These are phyloP conservation scores for Ornithoptera priamus DNA, from an alignment of 2,888 invertebrate species.

Conservation along the genomic window DNA sequence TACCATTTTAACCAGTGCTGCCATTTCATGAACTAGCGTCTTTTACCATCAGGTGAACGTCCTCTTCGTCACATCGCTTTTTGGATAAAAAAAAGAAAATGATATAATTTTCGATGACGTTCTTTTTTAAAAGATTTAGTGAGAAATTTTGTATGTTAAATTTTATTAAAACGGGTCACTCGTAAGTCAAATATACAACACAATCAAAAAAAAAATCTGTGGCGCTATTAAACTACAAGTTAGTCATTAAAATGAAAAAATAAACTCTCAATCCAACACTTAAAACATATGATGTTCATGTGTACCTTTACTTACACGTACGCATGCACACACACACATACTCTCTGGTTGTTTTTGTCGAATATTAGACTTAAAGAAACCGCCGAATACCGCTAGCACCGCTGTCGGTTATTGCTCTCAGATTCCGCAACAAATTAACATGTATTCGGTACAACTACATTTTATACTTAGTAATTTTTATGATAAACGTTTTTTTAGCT, in stretches of 20 bases:
- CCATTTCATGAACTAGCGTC: too few species aligned
- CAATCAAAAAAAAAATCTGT: constrained; percentile 29
- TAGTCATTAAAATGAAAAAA: constrained; percentile 67
- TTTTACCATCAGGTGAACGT: too few species aligned
- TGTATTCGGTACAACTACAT: constrained; percentile 77
- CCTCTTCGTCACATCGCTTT: too few species aligned
- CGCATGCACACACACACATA: constrained; percentile 46
- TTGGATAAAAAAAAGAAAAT: too few species aligned
- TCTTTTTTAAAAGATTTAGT: too few species aligned
- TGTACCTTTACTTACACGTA: constrained; percentile 38
- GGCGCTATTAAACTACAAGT: constrained; percentile 66
- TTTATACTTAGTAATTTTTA: constrained; percentile 70
- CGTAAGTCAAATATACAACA: neutral
- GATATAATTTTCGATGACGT: too few species aligned
- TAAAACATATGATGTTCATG: constrained; percentile 48
- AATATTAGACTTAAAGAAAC: constrained; percentile 74
- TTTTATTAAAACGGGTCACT: neutral
- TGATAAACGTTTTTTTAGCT: constrained; percentile 55
- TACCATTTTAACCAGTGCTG: too few species aligned
- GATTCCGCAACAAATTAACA: constrained; percentile 81
- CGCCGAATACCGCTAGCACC: constrained; percentile 76
- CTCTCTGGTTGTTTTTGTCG: constrained; percentile 66
- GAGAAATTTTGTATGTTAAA: neutral
- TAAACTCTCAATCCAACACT: constrained; percentile 54
- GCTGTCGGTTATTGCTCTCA: constrained; percentile 77